Evolutionary conservation across 2,888 invertebrate species (phyloP).

Genomic region (Hyalella azteca): DNA sequence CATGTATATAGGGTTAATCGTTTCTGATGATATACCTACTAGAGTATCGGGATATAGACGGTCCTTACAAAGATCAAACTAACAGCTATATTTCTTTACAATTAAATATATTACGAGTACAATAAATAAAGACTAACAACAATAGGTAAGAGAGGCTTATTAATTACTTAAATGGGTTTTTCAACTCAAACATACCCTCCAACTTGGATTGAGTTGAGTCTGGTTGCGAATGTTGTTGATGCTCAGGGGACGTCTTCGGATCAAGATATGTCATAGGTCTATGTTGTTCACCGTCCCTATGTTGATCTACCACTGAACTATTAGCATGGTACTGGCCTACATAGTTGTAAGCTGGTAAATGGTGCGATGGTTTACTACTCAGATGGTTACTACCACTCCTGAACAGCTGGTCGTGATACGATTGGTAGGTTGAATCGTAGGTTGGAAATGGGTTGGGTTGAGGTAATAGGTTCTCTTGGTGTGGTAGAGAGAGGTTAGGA

Average conservation of each 20-base stretch:
- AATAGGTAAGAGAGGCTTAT: too few species aligned
- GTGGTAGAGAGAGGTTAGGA: neutral
- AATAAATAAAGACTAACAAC: neutral
- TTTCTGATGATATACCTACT: neutral
- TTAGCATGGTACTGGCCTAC: neutral
- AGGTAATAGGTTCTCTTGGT: conserved; percentile 16
- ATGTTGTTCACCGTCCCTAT: neutral
- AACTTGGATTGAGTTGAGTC: conserved; percentile 46
- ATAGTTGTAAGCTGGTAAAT: neutral
- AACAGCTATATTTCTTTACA: neutral
- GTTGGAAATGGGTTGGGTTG: neutral
- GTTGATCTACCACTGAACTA: neutral
- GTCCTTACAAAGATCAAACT: neutral
- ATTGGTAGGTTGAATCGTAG: neutral
- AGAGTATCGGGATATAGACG: neutral
- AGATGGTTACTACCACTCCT: neutral
- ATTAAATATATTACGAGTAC: neutral
- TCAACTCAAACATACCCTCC: conserved; percentile 43
- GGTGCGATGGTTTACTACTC: neutral
- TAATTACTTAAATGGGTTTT: too few species aligned
- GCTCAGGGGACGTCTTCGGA: neutral
- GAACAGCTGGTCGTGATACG: neutral
- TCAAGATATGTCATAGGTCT: neutral
- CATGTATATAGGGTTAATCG: neutral
- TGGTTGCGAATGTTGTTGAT: conserved; percentile 41